Percentiles rank a stretch among this genome's conserved stretches.
phyloP scores from a whole-genome alignment of 2,888 invertebrate species.

The Thelaira solivaga region DNA sequence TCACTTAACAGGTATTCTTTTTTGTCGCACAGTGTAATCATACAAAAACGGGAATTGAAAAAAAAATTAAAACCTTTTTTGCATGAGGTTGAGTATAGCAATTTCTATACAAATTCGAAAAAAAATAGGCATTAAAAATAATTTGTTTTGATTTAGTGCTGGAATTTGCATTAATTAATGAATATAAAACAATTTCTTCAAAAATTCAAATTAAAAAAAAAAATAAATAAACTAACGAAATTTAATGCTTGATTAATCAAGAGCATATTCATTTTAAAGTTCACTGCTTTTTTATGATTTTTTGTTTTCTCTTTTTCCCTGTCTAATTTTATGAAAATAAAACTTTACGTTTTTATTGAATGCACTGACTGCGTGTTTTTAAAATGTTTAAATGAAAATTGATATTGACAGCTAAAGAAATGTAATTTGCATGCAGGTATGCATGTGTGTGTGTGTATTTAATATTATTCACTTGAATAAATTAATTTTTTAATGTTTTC shows the following conservation, averaged over 20 bases:
- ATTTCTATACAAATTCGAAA: background rate
- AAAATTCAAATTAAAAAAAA: background rate
- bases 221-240: background rate
- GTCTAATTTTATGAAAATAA: background rate
- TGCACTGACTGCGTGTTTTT: background rate
- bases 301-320: background rate
- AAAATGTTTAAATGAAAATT: background rate
- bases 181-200: conserved; percentile 29
- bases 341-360: background rate
- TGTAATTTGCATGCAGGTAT: too few species aligned
- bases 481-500: too few species aligned
- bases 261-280: conserved; percentile 21
- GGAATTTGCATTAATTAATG: conserved; percentile 52
- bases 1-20: too few species aligned
- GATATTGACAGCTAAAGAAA: background rate
- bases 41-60: too few species aligned
- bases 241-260: conserved; percentile 40
- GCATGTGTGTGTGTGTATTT: too few species aligned
- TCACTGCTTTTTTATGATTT: background rate
- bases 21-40: too few species aligned
- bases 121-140: conserved; percentile 26
- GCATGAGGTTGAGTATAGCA: background rate
- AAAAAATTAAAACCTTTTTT: too few species aligned
- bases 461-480: too few species aligned
- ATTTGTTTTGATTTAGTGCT: conserved; percentile 43